Base-by-base conservation (phyloP, 2,113 vertebrate species). In the Ornithorhynchus anatinus region DNA sequence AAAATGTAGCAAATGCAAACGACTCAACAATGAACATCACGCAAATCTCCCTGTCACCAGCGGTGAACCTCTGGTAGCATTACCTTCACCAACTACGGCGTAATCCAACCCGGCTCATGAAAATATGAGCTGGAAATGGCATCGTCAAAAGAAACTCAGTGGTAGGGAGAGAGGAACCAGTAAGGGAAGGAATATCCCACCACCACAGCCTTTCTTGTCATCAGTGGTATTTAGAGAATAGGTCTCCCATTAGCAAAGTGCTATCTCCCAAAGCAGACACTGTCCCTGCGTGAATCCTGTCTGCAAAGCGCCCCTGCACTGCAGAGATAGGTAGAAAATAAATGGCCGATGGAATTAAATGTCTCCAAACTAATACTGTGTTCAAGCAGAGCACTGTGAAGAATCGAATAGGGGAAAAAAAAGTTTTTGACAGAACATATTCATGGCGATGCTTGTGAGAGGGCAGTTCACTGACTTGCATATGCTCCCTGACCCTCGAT, bases 401-500 rank as follows among this genome's bases (percentile, higher is more conserved):
- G 45, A 12, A 47, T 42, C 22, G 22, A 61, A 57, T 6, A 27
- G 38, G 23, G 38, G 44, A 51, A 10, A 52, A 20, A 51, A 10
- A 52, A 20, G 15, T 45, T 44, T 23, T 44, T 61, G 20, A 36
- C n/a, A 27, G 25, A 33, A 16, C 27, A 16, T 48, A 32, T 52
- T 16, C 14, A 36, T 56, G 37, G 25, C 20, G 33, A n/a, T 19
- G 25, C 9, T 29, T 5, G 6, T 43, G 40, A 40, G 54, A 14
- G 38, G 7, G 20, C 11, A 33, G 12, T 57, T 58, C 23, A 48
- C 53, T 19, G 23, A 40, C 12, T 12, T 23, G 25, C 10, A 5
- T 6, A 4, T 0, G 0, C 31, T 67, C 45, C 38, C 9, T 6
- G 54, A 37, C 3, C 9, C 6, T 70, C 20, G 23, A 8, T 14